These are phyloP conservation scores for Nemotelus pantherinus DNA, from an alignment of 2,888 invertebrate genomes.

Conservation along the genomic window DNA sequence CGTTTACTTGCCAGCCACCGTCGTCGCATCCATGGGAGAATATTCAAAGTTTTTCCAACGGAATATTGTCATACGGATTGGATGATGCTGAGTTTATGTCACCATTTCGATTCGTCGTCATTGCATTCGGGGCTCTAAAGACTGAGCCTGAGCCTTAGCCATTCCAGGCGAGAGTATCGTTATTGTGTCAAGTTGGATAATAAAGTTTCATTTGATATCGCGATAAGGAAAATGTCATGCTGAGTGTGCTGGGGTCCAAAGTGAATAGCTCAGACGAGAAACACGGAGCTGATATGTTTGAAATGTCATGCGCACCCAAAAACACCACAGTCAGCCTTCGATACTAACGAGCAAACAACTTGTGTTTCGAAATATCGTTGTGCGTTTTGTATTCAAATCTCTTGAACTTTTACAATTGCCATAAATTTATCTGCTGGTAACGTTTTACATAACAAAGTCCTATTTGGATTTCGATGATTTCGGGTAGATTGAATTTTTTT, in stretches of 20 bases:
- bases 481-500: not conserved
- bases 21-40: not conserved
- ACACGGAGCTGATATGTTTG: not conserved
- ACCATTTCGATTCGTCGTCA: not conserved
- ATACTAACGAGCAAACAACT: not conserved
- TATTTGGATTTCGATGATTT: slow-evolving; percentile 31
- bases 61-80: not conserved
- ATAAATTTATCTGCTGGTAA: slow-evolving; percentile 19
- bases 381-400: slow-evolving; percentile 18
- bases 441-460: not conserved
- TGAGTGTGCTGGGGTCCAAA: slow-evolving; percentile 4
- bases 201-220: slow-evolving; percentile 36
- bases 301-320: slow-evolving; percentile 21
- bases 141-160: not conserved
- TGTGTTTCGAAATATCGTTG: not conserved
- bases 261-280: not conserved
- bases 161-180: slow-evolving; percentile 17
- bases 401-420: slow-evolving; percentile 20
- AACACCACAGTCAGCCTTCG: not conserved
- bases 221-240: slow-evolving; percentile 39
- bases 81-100: not conserved
- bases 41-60: not conserved
- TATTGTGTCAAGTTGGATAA: slow-evolving; percentile 35
- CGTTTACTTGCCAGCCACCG: not conserved
- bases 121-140: not conserved